These are phyloP conservation scores for Drosophila erecta DNA, from an alignment of 1,140 invertebrate genomes.

Conservation along the genomic window DNA sequence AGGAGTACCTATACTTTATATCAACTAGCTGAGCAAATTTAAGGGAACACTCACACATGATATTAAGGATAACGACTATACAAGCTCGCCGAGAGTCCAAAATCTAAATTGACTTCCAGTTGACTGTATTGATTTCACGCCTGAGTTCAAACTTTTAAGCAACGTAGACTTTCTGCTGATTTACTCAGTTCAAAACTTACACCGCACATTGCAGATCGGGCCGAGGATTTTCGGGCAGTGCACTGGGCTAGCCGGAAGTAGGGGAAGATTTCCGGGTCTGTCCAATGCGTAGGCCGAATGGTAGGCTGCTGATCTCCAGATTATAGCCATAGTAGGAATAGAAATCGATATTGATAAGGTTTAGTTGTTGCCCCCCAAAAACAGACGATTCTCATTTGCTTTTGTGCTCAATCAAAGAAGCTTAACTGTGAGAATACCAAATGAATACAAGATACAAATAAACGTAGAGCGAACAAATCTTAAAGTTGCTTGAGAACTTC, in stretches of 20 bases:
- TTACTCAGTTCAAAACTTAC: slow-evolving; percentile 27
- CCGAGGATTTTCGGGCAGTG: slow-evolving; percentile 7
- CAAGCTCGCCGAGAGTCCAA: slow-evolving; percentile 46
- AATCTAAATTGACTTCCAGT: slow-evolving; percentile 77
- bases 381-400: slow-evolving; percentile 76
- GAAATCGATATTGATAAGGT: slow-evolving; percentile 55
- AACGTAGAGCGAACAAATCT: slow-evolving; percentile 44
- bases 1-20: slow-evolving; percentile 33
- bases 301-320: slow-evolving; percentile 5
- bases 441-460: slow-evolving; percentile 60
- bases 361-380: slow-evolving; percentile 44
- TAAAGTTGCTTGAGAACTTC: slow-evolving; percentile 45
- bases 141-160: slow-evolving; percentile 8
- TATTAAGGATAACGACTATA: slow-evolving; percentile 32
- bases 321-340: slow-evolving; percentile 45
- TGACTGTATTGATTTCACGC: slow-evolving; percentile 5
- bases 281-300: slow-evolving; percentile 51
- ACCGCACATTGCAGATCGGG: slow-evolving; percentile 8
- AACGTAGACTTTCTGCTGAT: slow-evolving; percentile 20
- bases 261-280: slow-evolving; percentile 78
- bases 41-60: slow-evolving; percentile 59
- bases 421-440: slow-evolving; percentile 83
- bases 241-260: slow-evolving; percentile 66
- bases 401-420: slow-evolving; percentile 84
- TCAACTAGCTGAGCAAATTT: slow-evolving; percentile 56